These are phyloP conservation scores for Temnothorax rugatulus DNA, from an alignment of 2,888 invertebrate species.

Conservation along the genomic window DNA sequence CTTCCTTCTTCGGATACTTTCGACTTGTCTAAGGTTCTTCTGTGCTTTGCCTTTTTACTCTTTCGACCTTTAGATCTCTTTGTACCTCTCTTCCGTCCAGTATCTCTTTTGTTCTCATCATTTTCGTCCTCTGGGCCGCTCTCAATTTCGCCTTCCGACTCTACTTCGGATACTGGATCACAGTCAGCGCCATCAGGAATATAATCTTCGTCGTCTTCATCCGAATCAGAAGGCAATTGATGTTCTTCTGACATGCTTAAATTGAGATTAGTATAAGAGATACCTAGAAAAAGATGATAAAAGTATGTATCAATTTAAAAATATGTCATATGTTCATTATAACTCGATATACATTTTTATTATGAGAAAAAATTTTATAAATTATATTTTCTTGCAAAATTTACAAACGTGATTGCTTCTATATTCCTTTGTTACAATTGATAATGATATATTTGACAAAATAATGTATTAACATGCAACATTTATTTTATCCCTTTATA, in stretches of 20 bases:
- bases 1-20: slow-evolving; percentile 60
- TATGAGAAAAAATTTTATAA: neutral
- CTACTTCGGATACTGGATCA: slow-evolving; percentile 90
- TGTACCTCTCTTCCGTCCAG: slow-evolving; percentile 73
- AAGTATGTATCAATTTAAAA: neutral
- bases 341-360: neutral
- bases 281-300: neutral
- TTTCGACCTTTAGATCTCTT: slow-evolving; percentile 76
- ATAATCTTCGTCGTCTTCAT: slow-evolving; percentile 93
- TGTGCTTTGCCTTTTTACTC: slow-evolving; percentile 71
- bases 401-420: neutral
- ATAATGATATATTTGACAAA: neutral
- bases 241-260: slow-evolving; percentile 84
- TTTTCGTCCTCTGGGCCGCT: slow-evolving; percentile 88
- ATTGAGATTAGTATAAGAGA: slow-evolving; percentile 11
- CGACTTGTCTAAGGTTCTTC: slow-evolving; percentile 69
- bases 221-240: slow-evolving; percentile 89
- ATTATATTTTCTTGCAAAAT: neutral
- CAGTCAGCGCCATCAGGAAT: slow-evolving; percentile 89
- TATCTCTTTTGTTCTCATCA: slow-evolving; percentile 78
- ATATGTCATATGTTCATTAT: neutral
- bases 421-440: neutral
- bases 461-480: neutral
- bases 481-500: neutral
- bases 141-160: slow-evolving; percentile 89